Base-by-base conservation (phyloP, 2,113 vertebrate genomes). In the Chlorodrepanis virens region DNA sequence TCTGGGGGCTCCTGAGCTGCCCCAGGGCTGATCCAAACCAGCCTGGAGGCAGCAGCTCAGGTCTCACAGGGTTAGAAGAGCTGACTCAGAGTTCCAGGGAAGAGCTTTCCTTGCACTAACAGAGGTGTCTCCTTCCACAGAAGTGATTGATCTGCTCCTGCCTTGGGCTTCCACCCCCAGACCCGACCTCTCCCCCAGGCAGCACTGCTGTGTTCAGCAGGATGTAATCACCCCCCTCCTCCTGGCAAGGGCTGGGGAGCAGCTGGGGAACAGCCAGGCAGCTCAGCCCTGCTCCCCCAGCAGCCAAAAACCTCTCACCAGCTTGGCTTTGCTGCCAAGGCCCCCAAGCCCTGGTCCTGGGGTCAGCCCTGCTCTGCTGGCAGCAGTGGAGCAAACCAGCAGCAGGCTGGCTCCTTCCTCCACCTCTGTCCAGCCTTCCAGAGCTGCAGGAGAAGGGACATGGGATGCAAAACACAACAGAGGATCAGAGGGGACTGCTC, bases 221-320 rank as follows among this genome's bases (percentile, higher is more conserved):
- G 61, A 22, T 60, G 65, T 0, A 44, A 68, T 82, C 92, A 9
- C 39, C 68, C 65, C 67, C 27, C 71, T 90, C 1, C 0, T 9
- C 50, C 75, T 31, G 8, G 81, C 53, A 29, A 63, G 57, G 53
- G 49, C 21, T 81, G 64, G 29, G 74, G 33, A 64, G 64, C 49
- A 27, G 54, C 17, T 82, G 79, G 33, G 74, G 37, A 59, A 37
- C 72, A 33, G 88, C 74, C 87, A 82, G 78, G 52, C 53, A 75
- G 59, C 68, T 20, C 77, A 21, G 67, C 79, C 52, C 45, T 29
- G 44, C 74, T 57, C 61, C 42, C 42, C 72, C 42, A 10, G 44
- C 80, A 76, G 77, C 74, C 80, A 76, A 83, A 78, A 9, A 39
- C 87, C 65, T 85, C 85, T 95, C 45, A 42, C 81, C 87, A 93